phyloP scores from a whole-genome alignment of 1,140 invertebrate species.

The Zaprionus ghesquierei region DNA sequence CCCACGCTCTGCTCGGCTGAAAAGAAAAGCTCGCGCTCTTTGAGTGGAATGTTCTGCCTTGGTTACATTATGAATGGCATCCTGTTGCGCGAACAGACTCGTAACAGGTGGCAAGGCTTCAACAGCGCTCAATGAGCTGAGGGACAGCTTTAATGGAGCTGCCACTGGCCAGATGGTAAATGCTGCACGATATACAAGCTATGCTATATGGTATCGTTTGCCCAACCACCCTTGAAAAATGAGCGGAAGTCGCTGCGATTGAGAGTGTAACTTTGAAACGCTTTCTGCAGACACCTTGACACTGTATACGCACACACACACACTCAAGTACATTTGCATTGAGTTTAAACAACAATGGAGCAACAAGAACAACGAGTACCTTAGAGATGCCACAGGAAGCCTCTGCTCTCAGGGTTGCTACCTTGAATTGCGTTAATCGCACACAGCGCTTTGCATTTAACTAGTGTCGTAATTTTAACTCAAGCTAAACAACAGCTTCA shows the following conservation, averaged over 20 bases:
- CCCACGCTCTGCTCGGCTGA: neutral
- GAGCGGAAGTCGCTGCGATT: conserved; percentile 36
- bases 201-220: conserved; percentile 9
- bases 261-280: conserved; percentile 41
- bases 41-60: conserved; percentile 14
- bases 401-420: conserved; percentile 30
- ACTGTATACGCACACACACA: conserved; percentile 64
- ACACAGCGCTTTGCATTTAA: conserved; percentile 6
- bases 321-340: conserved; percentile 15
- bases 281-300: conserved; percentile 61
- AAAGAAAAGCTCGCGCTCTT: conserved; percentile 28
- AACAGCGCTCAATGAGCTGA: conserved; percentile 9
- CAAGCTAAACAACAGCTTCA: conserved; percentile 21
- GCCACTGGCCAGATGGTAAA: conserved; percentile 30
- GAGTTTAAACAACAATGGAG: conserved; percentile 49
- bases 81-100: conserved; percentile 65
- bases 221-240: conserved; percentile 11
- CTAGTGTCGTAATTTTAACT: conserved; percentile 2
- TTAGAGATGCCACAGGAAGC: conserved; percentile 2
- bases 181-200: neutral
- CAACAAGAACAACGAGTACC: conserved; percentile 8
- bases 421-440: conserved; percentile 58
- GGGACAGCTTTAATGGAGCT: conserved; percentile 59
- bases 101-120: conserved; percentile 74
- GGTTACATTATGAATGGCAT: conserved; percentile 70